Evolutionary conservation across 92 coral and sea anemone genomes (phyloP).

Genomic region (Porites rus): DNA sequence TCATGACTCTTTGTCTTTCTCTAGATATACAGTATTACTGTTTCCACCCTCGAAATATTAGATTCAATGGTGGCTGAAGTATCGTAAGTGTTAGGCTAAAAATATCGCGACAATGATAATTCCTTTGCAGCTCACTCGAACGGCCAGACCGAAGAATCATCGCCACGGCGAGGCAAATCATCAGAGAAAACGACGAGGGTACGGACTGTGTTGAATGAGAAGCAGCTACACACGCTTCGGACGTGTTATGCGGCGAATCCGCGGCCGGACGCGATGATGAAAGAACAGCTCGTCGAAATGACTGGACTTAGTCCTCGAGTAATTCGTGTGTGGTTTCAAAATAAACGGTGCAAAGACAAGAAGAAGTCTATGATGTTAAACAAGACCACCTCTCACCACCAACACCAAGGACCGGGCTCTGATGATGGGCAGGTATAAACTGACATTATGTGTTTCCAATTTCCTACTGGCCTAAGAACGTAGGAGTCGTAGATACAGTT

Average conservation of each 20-base stretch:
- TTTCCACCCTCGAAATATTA: constrained; percentile 54
- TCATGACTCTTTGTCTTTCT: constrained; percentile 21
- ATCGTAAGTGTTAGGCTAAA: constrained; percentile 17
- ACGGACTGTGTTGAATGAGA: constrained; percentile 96
- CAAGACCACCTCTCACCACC: constrained; percentile 79
- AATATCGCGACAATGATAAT: constrained; percentile 6
- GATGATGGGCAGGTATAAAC: constrained; percentile 94
- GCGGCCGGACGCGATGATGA: constrained; percentile 99
- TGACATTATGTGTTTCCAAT: background rate
- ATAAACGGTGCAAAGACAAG: constrained; percentile 98
- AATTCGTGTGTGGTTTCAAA: constrained; percentile 99
- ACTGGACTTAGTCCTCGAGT: constrained; percentile 98
- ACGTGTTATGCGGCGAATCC: constrained; percentile 98
- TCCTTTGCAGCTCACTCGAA: constrained; percentile 76
- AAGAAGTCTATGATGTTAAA: constrained; percentile 90
- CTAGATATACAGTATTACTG: constrained; percentile 19
- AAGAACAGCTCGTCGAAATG: constrained; percentile 99
- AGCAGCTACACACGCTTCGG: constrained; percentile 95
- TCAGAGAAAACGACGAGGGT: constrained; percentile 87
- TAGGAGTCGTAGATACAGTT: too few relatives aligned
- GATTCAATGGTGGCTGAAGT: constrained; percentile 20
- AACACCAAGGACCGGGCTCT: constrained; percentile 78
- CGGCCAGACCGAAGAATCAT: constrained; percentile 70
- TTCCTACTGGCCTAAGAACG: background rate
- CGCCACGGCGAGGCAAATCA: constrained; percentile 54